Evolutionary conservation across 1,140 invertebrate genomes (phyloP), one percentile per base, ranked within the genome.

Genomic region (Anastrepha obliqua): DNA sequence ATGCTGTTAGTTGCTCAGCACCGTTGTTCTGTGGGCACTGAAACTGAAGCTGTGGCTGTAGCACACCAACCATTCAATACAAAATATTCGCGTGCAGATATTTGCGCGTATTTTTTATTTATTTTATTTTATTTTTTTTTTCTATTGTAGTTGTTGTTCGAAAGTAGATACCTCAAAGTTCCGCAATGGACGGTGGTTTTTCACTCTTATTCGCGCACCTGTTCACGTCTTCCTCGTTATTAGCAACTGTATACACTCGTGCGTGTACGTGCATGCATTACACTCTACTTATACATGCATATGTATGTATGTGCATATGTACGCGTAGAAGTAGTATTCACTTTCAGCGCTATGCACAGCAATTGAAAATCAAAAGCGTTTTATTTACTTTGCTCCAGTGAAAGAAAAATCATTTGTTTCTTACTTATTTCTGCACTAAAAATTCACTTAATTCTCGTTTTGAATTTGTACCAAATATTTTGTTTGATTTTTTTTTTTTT

Each of bases 361-460:
- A 58, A 47, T 55, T 81, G 17, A 42, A 58, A n/a, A 62, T 62
- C 60, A 62, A 62, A 62, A 62, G 60, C 60, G n/a, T 17, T 81
- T 55, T 81, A 55, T 20, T 81, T 47, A 15, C 67, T 47, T 47
- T 74, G 42, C 9, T 55, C 7, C 47, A 51, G 44, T 55, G 42
- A 81, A 6, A 81, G 20, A 81, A 55, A 67, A 15, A 29, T 11
- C 74, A 55, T 20, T 47, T n/a, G 74, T 29, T 58, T 55, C 67
- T 74, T 55, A 17, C 47, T 81, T 20, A 55, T 81, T 81, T 81
- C 74, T 81, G 74, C 74, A 81, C 74, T 81, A 29, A 81, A 81
- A 81, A 81, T 51, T 81, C 74, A 55, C 74, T 81, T 81, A 81
- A 81, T 81, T 55, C 74, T 81, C 44, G 74, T 55, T 81, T 81